phyloP scores from a whole-genome alignment of 2,888 invertebrate genomes.

The Cantharis rustica region DNA sequence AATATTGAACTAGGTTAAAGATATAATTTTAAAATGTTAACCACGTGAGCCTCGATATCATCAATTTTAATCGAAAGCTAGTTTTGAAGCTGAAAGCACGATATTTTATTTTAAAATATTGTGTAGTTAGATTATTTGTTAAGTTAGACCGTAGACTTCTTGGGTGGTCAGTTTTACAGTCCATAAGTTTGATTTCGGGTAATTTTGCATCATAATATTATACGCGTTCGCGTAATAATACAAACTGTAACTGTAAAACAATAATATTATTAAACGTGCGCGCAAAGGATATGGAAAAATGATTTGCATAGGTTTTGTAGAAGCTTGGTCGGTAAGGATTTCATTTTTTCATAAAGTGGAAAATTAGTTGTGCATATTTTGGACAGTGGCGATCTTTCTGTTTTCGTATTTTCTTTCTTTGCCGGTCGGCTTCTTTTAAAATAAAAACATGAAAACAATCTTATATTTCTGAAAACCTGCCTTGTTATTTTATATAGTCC shows the following conservation, averaged over 20 bases:
- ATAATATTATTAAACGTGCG: background rate
- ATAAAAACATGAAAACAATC: background rate
- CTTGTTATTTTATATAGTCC: background rate
- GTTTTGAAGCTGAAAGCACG: background rate
- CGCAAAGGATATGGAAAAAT: background rate
- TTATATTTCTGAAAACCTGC: background rate
- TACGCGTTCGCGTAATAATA: background rate
- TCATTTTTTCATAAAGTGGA: background rate
- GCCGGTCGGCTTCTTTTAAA: background rate
- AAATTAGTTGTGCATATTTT: background rate
- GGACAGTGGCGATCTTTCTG: background rate
- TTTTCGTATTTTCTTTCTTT: background rate
- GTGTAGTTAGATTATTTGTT: background rate
- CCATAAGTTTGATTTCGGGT: background rate
- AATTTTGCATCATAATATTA: background rate
- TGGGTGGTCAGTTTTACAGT: background rate
- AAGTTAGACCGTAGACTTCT: background rate
- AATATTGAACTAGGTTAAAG: background rate
- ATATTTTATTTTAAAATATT: background rate
- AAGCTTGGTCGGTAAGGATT: background rate
- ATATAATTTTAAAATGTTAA: background rate
- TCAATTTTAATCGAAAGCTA: background rate
- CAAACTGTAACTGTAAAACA: background rate
- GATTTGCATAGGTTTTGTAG: background rate
- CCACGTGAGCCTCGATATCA: background rate